Percentiles rank a stretch among this genome's conserved stretches.
phyloP scores from a whole-genome alignment of 1,140 invertebrate genomes.

The Octopus bimaculoides region DNA sequence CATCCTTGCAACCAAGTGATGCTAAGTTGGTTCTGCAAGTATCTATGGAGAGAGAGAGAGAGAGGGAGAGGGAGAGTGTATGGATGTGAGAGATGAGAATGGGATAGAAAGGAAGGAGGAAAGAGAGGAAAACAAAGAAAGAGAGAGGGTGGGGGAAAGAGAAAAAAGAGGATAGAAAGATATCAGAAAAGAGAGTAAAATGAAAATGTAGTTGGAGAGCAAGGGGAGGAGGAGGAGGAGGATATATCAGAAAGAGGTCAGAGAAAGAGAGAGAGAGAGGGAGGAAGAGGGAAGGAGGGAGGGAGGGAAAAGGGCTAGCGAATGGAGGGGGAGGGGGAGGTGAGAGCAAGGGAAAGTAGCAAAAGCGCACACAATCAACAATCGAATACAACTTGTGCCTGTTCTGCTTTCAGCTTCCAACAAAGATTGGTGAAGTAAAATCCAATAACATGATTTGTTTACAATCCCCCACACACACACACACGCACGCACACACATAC shows the following conservation, averaged over 20 bases:
- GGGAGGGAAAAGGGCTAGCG: neutral
- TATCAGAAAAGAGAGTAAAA: neutral
- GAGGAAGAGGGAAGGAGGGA: conserved; percentile 13
- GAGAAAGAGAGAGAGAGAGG: conserved; percentile 18
- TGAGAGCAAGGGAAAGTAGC: neutral
- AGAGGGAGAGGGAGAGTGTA: conserved; percentile 9
- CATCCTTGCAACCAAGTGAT: too few relatives aligned
- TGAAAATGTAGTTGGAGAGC: neutral
- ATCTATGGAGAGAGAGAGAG: neutral
- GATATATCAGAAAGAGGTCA: conserved; percentile 23
- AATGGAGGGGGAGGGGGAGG: neutral
- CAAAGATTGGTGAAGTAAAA: too few relatives aligned
- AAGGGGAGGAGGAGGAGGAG: conserved; percentile 13
- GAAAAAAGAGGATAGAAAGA: conserved; percentile 17
- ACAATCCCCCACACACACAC: conserved; percentile 22
- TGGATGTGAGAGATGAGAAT: neutral
- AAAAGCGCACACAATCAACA: neutral
- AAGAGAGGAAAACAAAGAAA: neutral
- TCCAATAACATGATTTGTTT: conserved; percentile 11
- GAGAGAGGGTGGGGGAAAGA: conserved; percentile 12
- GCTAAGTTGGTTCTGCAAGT: too few relatives aligned
- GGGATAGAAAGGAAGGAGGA: neutral
- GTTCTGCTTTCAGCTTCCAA: too few relatives aligned
- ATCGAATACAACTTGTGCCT: too few relatives aligned
- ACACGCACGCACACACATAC: neutral